Evolutionary conservation across 1,140 invertebrate genomes (phyloP), one percentile per base, ranked within the genome.

Genomic region (Cepaea nemoralis): DNA sequence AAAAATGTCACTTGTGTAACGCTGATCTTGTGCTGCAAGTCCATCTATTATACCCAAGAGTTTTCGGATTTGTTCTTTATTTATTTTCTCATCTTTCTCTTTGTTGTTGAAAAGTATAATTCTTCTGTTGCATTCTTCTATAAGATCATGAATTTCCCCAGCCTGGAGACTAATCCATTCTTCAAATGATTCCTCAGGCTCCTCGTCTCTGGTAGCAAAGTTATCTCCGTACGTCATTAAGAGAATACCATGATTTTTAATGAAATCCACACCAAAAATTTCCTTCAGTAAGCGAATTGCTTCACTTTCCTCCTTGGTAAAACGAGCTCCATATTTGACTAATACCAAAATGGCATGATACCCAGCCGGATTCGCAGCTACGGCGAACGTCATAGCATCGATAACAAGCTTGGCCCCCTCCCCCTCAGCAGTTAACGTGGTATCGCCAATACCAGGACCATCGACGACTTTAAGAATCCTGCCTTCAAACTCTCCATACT

Each of bases 361-460:
- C 16, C 67, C 67, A 10, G 8, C 27, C 8, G 67, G 14, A 69
- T 39, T 37, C 3, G 19, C 37, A 14, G 33, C 37, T 6, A 69
- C n/a, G 5, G 67, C 67, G 10, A 19, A 22, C 31, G 33, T 31
- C 33, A 69, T 69, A 5, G 33, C 31, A 35, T 69, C 37, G 24
- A 69, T n/a, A 35, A 39, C 48, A 33, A 10, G 16, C 24, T 33
- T 27, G 5, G 24, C 74, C 14, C 22, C 5, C 19, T 50, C 33
- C n/a, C 48, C 48, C 48, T 59, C 50, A 22, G 31, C 22, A 8
- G 22, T 55, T n/a, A 78, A 2, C 16, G 14, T 3, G 12, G 76
- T 78, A 42, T 78, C 76, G 12, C 76, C 31, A 31, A 78, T 55
- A 3, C 76, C 76, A 22, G 76, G 76, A n/a, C 50, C 59, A 78